Conservation (phyloP, 2,797 vertebrate species). For the Myoxocephalus aenaeus region DNA sequence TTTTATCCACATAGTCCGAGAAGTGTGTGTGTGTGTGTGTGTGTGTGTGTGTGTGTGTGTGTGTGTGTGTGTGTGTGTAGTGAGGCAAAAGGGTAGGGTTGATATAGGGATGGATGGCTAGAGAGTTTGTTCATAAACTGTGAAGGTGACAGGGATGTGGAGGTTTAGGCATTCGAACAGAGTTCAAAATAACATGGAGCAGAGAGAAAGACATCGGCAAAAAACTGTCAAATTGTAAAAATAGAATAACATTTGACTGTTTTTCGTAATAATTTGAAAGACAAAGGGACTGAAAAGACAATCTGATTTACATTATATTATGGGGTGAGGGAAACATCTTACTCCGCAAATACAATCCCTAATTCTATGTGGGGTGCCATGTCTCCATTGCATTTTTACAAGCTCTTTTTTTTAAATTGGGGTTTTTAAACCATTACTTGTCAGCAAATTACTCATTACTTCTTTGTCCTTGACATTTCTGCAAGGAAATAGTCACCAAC, state of each 20-base stretch:
- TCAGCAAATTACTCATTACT: not conserved
- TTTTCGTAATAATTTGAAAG: not conserved
- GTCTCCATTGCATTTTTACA: not conserved
- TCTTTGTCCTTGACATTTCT: not conserved
- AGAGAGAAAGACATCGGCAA: constrained; percentile 32
- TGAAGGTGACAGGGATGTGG: constrained; percentile 63
- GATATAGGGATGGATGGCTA: constrained; percentile 52
- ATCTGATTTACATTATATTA: not conserved
- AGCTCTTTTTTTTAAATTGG: not conserved
- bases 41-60: constrained; percentile 3
- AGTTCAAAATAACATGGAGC: constrained; percentile 44
- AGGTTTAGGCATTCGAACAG: constrained; percentile 60
- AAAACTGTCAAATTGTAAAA: not conserved
- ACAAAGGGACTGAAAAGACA: not conserved
- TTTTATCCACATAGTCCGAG: constrained; percentile 49
- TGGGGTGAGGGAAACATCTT: no score
- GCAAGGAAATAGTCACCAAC: not conserved
- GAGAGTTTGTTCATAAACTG: constrained; percentile 54
- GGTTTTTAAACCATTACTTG: not conserved
- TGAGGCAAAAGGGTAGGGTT: constrained; percentile 31
- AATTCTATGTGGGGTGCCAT: no score
- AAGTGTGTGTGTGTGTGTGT: constrained; percentile 10
- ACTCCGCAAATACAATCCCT: no score
- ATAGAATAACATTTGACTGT: not conserved
- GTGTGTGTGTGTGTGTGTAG: not conserved